These are phyloP conservation scores for Lypha dubia DNA, from an alignment of 2,888 invertebrate species.

Conservation along the genomic window DNA sequence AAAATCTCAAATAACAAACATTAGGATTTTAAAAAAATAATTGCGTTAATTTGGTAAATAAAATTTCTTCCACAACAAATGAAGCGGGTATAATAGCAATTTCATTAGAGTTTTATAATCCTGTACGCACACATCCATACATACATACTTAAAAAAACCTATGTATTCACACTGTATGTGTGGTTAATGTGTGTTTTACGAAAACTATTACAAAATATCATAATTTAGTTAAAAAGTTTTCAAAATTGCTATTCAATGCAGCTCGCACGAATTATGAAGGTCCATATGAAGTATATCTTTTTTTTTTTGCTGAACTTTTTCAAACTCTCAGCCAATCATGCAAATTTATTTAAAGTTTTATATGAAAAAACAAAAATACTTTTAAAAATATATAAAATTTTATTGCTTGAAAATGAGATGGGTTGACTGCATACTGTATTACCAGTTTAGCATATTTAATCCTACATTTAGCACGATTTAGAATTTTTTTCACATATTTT, in stretches of 20 bases:
- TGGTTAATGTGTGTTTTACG: slow-evolving; percentile 5
- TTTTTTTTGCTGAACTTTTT: slow-evolving; percentile 1
- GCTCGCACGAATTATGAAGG: slow-evolving; percentile 63
- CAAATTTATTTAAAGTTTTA: background rate
- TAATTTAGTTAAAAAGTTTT: slow-evolving; percentile 74
- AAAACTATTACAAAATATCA: slow-evolving; percentile 73
- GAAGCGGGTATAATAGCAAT: background rate
- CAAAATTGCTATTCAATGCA: slow-evolving; percentile 70
- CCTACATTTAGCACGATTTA: too few relatives aligned
- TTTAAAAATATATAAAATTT: too few relatives aligned
- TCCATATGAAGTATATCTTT: background rate
- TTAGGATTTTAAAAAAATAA: too few relatives aligned
- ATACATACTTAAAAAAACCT: too few relatives aligned
- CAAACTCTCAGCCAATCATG: background rate
- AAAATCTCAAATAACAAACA: too few relatives aligned
- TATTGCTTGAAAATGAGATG: too few relatives aligned
- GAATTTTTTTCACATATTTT: too few relatives aligned
- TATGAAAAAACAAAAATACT: background rate
- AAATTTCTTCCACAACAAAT: background rate
- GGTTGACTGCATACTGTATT: too few relatives aligned
- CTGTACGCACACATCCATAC: background rate
- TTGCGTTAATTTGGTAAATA: background rate
- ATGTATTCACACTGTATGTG: background rate
- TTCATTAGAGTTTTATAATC: background rate
- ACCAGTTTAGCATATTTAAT: too few relatives aligned